Evolutionary conservation across 1,140 invertebrate genomes (phyloP).

Genomic region (Drosophila chauvacae): DNA sequence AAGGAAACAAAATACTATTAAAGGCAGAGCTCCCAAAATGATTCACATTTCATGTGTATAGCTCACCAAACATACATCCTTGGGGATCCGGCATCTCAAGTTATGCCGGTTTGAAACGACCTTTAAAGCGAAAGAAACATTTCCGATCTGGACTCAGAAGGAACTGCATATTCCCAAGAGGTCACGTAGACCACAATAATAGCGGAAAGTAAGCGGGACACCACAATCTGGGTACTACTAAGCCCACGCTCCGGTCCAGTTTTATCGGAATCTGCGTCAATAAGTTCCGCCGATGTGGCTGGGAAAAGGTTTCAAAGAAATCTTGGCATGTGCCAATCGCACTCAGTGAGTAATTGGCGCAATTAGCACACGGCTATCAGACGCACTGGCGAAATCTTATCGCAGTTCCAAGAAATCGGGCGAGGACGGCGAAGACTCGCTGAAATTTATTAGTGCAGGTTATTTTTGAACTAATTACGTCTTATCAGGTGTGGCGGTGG

Average conservation of each 20-base stretch:
- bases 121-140: background rate
- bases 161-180: constrained; percentile 22
- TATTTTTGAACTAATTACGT: constrained; percentile 50
- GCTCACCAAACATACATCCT: background rate
- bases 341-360: constrained; percentile 27
- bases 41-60: background rate
- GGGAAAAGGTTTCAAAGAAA: background rate
- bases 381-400: constrained; percentile 44
- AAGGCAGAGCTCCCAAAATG: no score
- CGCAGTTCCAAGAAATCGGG: constrained; percentile 62
- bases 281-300: background rate
- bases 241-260: background rate
- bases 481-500: constrained; percentile 39
- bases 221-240: background rate
- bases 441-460: constrained; percentile 74
- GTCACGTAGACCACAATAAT: constrained; percentile 60
- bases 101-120: constrained; percentile 16
- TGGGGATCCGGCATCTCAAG: background rate
- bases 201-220: background rate
- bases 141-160: constrained; percentile 8
- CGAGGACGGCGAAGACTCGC: constrained; percentile 32
- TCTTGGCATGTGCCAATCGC: constrained; percentile 12
- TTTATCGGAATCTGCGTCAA: constrained; percentile 8
- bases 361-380: constrained; percentile 5
- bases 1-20: background rate